Evolutionary conservation across 2,797 vertebrate species (phyloP).

Genomic region (Danio tinwini): DNA sequence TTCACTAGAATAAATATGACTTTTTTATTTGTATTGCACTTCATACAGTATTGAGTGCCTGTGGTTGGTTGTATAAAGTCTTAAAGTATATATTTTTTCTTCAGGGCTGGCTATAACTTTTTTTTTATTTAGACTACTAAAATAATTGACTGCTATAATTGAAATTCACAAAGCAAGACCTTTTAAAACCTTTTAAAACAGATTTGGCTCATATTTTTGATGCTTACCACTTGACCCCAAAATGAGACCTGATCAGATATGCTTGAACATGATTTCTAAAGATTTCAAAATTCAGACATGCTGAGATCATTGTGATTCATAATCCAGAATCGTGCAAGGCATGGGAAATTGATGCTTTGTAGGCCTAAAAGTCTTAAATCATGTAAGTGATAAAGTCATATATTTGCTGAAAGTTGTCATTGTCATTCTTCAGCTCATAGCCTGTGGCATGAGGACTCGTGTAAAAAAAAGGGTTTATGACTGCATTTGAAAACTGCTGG

Average conservation of each 20-base stretch:
- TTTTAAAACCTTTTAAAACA: no score
- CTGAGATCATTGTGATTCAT: not conserved
- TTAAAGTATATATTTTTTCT: no score
- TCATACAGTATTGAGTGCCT: no score
- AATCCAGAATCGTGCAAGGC: not conserved
- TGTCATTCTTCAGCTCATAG: conserved; percentile 10
- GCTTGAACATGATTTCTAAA: not conserved
- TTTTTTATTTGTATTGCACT: no score
- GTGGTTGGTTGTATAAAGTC: no score
- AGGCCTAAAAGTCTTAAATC: conserved; percentile 7
- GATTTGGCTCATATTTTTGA: not conserved
- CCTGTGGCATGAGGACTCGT: not conserved
- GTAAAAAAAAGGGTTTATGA: not conserved
- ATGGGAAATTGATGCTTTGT: not conserved
- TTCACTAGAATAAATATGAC: no score
- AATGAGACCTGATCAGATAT: no score
- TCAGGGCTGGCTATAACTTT: no score
- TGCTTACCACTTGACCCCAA: not conserved
- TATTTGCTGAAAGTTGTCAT: not conserved
- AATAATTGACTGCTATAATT: no score
- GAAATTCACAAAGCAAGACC: no score
- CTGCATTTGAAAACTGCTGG: not conserved
- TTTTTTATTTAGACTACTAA: no score
- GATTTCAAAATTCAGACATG: not conserved
- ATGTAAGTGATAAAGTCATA: not conserved